Evolutionary conservation across 1,140 invertebrate genomes (phyloP).

Genomic region (Platyura marginata): DNA sequence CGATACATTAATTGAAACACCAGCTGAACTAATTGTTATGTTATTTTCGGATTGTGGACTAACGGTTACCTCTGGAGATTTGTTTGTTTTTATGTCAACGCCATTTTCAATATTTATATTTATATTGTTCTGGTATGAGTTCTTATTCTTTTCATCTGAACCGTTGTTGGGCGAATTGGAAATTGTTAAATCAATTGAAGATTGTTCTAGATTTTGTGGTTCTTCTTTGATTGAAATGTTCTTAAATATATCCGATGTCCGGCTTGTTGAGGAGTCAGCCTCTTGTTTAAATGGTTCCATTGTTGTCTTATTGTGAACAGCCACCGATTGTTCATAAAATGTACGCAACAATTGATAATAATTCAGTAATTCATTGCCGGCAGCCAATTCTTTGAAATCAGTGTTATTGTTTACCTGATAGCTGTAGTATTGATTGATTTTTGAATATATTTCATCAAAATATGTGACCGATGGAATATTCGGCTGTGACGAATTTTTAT

Average conservation of each 20-base stretch:
- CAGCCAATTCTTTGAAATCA: background rate
- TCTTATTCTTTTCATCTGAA: background rate
- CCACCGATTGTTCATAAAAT: background rate
- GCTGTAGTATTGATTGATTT: background rate
- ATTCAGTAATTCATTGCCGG: background rate
- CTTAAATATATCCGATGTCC: too few species aligned
- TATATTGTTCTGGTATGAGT: background rate
- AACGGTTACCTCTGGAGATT: background rate
- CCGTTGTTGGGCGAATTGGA: background rate
- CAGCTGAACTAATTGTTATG: background rate
- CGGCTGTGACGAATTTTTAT: too few species aligned
- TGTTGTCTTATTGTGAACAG: background rate
- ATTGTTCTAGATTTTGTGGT: background rate
- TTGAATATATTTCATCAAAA: background rate
- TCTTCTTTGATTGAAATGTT: too few species aligned
- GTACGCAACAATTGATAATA: slow-evolving; percentile 2
- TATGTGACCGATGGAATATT: too few species aligned
- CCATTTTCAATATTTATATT: slow-evolving; percentile 1
- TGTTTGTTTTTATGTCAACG: background rate
- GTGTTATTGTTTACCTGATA: background rate
- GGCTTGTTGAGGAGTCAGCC: too few species aligned
- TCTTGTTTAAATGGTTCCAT: too few species aligned
- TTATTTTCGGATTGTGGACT: background rate
- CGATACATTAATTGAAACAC: slow-evolving; percentile 12
- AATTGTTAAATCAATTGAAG: background rate